phyloP scores from a whole-genome alignment of 2,797 vertebrate genomes.

The Alouatta caraya region DNA sequence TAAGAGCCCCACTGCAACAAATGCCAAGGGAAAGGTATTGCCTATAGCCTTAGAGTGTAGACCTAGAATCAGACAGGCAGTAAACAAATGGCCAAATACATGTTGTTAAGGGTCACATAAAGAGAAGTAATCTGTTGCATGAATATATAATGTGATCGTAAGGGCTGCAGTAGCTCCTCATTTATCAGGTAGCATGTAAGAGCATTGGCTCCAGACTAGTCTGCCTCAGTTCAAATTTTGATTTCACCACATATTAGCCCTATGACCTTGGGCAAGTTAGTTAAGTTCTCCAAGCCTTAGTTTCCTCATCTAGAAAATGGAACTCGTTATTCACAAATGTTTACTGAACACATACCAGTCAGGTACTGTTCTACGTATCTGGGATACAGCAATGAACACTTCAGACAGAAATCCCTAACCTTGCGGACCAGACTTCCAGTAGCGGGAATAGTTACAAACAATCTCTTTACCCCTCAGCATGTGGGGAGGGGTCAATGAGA shows the following conservation, averaged over 20 bases:
- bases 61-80: background rate
- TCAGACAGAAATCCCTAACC: background rate
- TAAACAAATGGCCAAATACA: conserved; percentile 28
- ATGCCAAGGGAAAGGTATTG: background rate
- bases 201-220: background rate
- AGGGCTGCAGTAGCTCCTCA: background rate
- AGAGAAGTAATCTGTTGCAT: background rate
- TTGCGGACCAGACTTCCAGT: background rate
- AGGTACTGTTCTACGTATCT: background rate
- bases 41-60: background rate
- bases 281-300: background rate
- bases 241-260: background rate
- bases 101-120: background rate
- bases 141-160: background rate
- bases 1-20: background rate
- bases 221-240: background rate
- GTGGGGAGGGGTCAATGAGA: background rate
- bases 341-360: background rate
- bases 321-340: background rate
- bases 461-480: background rate
- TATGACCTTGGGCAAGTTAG: background rate
- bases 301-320: conserved; percentile 6
- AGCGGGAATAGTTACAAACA: background rate
- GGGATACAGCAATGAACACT: background rate
- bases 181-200: background rate